Evolutionary conservation across 2,113 vertebrate genomes (phyloP).

Genomic region (Limanda limanda): DNA sequence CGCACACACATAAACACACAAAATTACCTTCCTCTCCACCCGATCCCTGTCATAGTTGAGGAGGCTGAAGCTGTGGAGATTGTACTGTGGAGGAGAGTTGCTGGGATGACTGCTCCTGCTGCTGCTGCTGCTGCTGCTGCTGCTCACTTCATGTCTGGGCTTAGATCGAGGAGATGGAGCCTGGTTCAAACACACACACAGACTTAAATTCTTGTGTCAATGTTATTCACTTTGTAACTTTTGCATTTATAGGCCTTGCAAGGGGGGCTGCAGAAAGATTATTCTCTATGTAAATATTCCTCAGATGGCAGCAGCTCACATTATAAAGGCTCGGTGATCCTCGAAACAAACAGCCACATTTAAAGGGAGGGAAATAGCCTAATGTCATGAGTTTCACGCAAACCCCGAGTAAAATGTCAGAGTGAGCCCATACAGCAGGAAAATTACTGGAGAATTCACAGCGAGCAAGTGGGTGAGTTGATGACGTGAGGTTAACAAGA

Average conservation of each 20-base stretch:
- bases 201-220: not conserved
- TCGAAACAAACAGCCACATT: not conserved
- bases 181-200: constrained; percentile 44
- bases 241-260: not conserved
- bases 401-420: too few relatives aligned
- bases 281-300: not conserved
- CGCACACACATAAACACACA: not conserved
- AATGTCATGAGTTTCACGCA: too few relatives aligned
- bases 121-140: not conserved
- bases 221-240: not conserved
- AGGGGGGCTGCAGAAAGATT: not conserved
- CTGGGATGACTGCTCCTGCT: constrained; percentile 56
- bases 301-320: not conserved
- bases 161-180: constrained; percentile 77
- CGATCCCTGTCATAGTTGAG: constrained; percentile 88
- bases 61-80: constrained; percentile 89
- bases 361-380: not conserved
- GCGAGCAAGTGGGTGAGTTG: too few relatives aligned
- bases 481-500: too few relatives aligned
- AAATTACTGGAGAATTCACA: too few relatives aligned
- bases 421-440: too few relatives aligned
- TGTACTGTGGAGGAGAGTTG: constrained; percentile 77
- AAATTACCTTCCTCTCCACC: constrained; percentile 86
- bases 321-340: not conserved
- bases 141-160: constrained; percentile 64